Evolutionary conservation across 2,888 invertebrate species (phyloP), one percentile per base, ranked within the genome.

Genomic region (Thymelicus lineola): DNA sequence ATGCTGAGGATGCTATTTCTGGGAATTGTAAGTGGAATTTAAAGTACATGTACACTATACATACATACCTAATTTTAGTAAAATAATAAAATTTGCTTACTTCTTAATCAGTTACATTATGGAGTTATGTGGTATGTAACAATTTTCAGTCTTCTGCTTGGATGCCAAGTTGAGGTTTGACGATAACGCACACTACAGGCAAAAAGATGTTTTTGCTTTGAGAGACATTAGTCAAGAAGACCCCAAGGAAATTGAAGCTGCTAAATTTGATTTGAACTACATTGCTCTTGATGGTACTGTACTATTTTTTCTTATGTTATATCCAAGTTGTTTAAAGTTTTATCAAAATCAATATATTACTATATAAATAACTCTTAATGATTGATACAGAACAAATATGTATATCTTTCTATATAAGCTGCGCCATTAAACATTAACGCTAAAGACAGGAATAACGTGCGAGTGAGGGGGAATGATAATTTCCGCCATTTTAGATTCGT

Each of bases 161-260:
- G 99, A 99, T 90, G 98, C 98, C 76, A 99, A 99, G 88, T 97
- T 98, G 87, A 96, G 98, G 80, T 98, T 99, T 84, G 99, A 99
- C 84, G 98, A 98, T 90, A 99, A 99, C 84, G 97, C 98, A 0
- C 96, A 97, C 72, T 99, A 97, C 89, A 95, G 99, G 73, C 99
- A 99, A 87, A 97, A 98, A 85, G 97, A 97, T 71, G 91, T 99
- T 63, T 99, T 98, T 82, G 95, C 91, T 0, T 87, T 97, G 75
- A 95, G 98, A 72, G 99, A 99, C 88, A 97, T 96, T 95, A 95
- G 96, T 28, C 99, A 99, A 85, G 98, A 98, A 85, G 99, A 99
- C 89, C 95, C 97, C 50, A 97, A 98, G 82, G 99, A 99, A 94
- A 97, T 98, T 7, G 96, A 97, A 82, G 99, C 99, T 7, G 97